Percentiles rank a stretch among this genome's conserved stretches.
phyloP scores from a whole-genome alignment of 1,140 invertebrate species.

The Parapsyche elsis region DNA sequence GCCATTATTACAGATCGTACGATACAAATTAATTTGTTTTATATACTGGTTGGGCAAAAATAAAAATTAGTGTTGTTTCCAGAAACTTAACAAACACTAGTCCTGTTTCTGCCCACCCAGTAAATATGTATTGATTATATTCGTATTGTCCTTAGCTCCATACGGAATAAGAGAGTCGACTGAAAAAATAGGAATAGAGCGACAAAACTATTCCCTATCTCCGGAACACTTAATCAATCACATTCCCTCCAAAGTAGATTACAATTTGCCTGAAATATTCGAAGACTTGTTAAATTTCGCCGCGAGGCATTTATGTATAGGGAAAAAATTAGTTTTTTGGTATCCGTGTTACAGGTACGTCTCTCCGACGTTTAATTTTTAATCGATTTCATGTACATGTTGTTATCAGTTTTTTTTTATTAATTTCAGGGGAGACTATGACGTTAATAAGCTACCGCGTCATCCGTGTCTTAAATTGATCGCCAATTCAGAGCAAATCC shows the following conservation, averaged over 20 bases:
- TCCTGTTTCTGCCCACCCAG: too few relatives aligned
- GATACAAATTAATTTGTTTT: conserved; percentile 60
- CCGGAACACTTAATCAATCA: conserved; percentile 76
- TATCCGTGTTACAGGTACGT: conserved; percentile 84
- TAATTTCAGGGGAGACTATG: conserved; percentile 85
- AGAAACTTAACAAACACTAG: too few relatives aligned
- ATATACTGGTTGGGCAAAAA: neutral
- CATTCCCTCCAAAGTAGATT: conserved; percentile 89
- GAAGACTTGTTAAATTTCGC: conserved; percentile 87
- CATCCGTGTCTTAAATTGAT: conserved; percentile 83
- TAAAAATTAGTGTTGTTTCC: conserved; percentile 38
- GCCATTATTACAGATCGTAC: conserved; percentile 95
- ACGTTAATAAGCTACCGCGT: conserved; percentile 77
- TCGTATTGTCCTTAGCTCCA: conserved; percentile 75
- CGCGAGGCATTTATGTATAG: conserved; percentile 77
- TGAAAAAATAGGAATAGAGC: conserved; percentile 81
- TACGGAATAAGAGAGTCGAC: conserved; percentile 95
- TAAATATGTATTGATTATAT: conserved; percentile 25
- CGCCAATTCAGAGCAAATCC: conserved; percentile 87
- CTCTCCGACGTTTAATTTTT: conserved; percentile 44
- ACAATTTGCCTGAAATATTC: conserved; percentile 83
- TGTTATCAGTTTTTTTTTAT: conserved; percentile 54
- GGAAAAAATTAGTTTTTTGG: conserved; percentile 90
- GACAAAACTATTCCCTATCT: conserved; percentile 69
- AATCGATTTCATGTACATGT: neutral